Percentiles rank a stretch among this genome's conserved stretches.
These are phyloP conservation scores for Megalonaias nervosa DNA, from an alignment of 1,140 invertebrate genomes.

Conservation along the genomic window DNA sequence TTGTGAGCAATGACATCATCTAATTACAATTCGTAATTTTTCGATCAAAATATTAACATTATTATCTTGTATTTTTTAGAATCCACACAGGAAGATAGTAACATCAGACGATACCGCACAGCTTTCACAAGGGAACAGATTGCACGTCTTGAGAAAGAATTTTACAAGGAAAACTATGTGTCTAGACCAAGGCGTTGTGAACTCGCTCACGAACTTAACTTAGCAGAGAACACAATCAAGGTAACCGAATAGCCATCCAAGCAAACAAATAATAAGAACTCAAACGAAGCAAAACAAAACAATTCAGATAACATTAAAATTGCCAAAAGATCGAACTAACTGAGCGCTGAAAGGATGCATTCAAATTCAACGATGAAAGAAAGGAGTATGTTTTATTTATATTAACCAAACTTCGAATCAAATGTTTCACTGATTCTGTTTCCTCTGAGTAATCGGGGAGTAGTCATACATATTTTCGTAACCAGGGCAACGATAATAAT, in stretches of 20 bases:
- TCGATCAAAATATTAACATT: neutral
- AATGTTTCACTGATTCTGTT: no score
- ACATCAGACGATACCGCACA: conserved; percentile 92
- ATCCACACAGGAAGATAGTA: conserved; percentile 50
- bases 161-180: conserved; percentile 98
- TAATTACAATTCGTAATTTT: no score
- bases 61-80: conserved; percentile 29
- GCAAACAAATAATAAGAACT: neutral
- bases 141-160: conserved; percentile 94
- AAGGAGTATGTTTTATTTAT: no score
- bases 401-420: no score
- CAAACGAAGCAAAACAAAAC: neutral
- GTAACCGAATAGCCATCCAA: conserved; percentile 72
- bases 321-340: no score
- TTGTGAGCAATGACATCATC: no score
- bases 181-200: conserved; percentile 95
- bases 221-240: conserved; percentile 99
- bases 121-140: conserved; percentile 98
- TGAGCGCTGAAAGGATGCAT: no score
- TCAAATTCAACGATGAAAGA: no score
- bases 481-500: no score
- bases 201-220: conserved; percentile 90
- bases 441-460: no score
- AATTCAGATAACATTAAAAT: neutral
- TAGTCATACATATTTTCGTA: no score